Base-by-base conservation (phyloP, 2,797 vertebrate species). In the Rhinatrema bivittatum region DNA sequence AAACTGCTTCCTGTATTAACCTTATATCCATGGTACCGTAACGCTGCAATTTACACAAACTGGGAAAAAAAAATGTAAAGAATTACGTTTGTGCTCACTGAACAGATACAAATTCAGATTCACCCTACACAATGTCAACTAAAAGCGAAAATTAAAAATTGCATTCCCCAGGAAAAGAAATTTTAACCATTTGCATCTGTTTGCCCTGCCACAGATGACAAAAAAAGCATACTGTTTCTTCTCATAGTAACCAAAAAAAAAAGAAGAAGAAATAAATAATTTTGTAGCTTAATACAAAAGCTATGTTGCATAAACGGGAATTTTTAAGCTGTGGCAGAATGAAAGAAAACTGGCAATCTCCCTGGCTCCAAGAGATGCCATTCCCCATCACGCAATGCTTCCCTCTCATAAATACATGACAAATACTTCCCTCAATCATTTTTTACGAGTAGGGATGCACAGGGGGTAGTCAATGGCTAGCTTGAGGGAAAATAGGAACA, bases 401-500 rank as follows among this genome's bases (percentile, higher is more conserved):
- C 86, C 83, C 79, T 86, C 84, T 92, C 89, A 92, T 97, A 94
- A 97, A 97, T 90, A 91, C 88, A 95, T 91, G 91, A 95, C 91
- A 93, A 97, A 94, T 88, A 91, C 89, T 81, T 93, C 89, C n/a
- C 92, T 93, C 94, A 93, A 94, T 95, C 90, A 91, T 91, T 91
- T 94, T 97, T 97, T 96, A 98, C 76, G 86, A 97, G 93, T 88
- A 83, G 88, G 90, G 90, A 94, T 94, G 91, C 87, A 89, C 88
- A 88, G 81, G 88, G 89, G 90, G 90, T 83, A 85, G 81, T 91
- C 89, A 93, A 85, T 80, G 79, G 85, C 86, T 90, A 88, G 89
- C 88, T 87, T 75, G 85, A 89, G 88, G 92, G 88, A 82, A 88
- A 90, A 88, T 87, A 89, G 77, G 86, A 84, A 84, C 81, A 82